Evolutionary conservation across 2,113 vertebrate genomes (phyloP).

Genomic region (Rutilus rutilus): DNA sequence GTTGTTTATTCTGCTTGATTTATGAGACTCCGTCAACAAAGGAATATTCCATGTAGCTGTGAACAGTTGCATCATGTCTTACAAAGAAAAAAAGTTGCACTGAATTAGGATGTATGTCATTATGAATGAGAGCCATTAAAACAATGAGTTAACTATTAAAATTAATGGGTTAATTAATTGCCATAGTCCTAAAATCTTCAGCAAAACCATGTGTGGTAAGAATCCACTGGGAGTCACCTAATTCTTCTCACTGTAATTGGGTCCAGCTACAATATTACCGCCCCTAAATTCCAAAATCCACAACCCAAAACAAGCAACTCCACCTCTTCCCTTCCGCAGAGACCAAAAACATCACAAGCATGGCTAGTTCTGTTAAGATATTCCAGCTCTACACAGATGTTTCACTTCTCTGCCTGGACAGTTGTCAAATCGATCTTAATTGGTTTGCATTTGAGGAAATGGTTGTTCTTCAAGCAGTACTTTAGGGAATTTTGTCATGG

Average conservation of each 20-base stretch:
- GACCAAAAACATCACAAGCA: background rate
- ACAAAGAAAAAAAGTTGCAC: background rate
- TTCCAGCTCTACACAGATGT: background rate
- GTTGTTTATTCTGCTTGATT: constrained; percentile 17
- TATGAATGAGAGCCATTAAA: constrained; percentile 19
- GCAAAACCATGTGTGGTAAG: background rate
- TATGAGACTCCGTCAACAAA: background rate
- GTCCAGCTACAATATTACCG: constrained; percentile 17
- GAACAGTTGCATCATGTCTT: background rate
- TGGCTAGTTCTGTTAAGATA: constrained; percentile 1
- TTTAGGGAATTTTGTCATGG: constrained; percentile 48
- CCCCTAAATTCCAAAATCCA: background rate
- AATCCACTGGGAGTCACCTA: constrained; percentile 4
- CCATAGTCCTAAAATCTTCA: background rate
- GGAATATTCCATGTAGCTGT: constrained; percentile 9
- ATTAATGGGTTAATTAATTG: constrained; percentile 7
- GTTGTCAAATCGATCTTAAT: constrained; percentile 35
- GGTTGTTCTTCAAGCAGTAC: constrained; percentile 34
- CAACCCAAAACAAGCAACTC: constrained; percentile 32
- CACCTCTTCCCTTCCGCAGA: constrained; percentile 9
- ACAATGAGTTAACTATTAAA: background rate
- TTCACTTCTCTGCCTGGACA: background rate
- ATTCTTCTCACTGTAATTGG: background rate
- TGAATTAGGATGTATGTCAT: constrained; percentile 36
- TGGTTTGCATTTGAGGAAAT: constrained; percentile 40